Base-by-base conservation (phyloP, 2,888 invertebrate species). In the Labia minor region DNA sequence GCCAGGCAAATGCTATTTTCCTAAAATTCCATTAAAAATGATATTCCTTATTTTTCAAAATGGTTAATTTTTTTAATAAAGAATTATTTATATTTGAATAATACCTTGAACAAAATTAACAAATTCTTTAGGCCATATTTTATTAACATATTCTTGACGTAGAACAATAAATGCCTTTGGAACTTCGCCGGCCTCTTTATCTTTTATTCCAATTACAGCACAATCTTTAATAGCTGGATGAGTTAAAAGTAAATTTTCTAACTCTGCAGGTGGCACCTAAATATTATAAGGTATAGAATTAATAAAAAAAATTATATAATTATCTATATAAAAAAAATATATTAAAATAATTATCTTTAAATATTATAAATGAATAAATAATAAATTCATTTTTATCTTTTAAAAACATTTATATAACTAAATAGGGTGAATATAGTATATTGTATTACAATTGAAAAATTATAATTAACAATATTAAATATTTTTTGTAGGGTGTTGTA, bases 211-310 rank as follows among this genome's bases (percentile, higher is more conserved):
- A 73, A 92, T 83, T 37, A 95, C 94, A 37, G 89, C 93, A 19
- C 84, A 88, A 74, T 94, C 92, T 67, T 83, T 82, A 65, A 94
- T 84, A 66, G 82, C 83, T 0, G 83, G 80, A 79, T 90, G 85
- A 37, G 84, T 84, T 65, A 92, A 78, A 49, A 95, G 76, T 64
- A 94, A 73, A 16, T 86, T 86, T 77, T 95, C 95, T 49, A 95
- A 77, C 78, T 95, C 94, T 0, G 93, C 92, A 1, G 94, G 94
- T 0, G 93, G 88, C 49, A 90, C 89, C 83, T 90, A 87, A 1
- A 63, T 4, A 61, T 63, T 1, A 21, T n/a, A n/a, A 21, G 14
- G 21, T 11, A 6, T 2, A n/a, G n/a, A n/a, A n/a, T n/a, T n/a
- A n/a, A n/a, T n/a, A n/a, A n/a, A n/a, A n/a, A n/a, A n/a, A 20